phyloP scores from a whole-genome alignment of 2,113 vertebrate species.

The Brachyistius frenatus region DNA sequence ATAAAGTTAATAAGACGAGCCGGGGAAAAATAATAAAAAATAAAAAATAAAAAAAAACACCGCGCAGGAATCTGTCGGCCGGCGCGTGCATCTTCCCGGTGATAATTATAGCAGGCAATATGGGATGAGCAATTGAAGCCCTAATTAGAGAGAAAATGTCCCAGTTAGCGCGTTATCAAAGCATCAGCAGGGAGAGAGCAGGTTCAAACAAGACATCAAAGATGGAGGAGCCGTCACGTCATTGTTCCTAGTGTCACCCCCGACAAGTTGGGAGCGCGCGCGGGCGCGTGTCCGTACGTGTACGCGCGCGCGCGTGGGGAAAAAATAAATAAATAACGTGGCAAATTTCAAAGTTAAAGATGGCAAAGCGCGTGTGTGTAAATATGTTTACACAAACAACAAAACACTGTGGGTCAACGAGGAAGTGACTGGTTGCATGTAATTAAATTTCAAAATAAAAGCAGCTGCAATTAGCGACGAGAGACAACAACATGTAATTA shows the following conservation, averaged over 20 bases:
- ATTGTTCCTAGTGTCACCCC: constrained; percentile 60
- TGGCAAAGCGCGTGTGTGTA: neutral
- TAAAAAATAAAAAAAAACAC: neutral
- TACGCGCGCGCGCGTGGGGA: neutral
- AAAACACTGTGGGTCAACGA: too few relatives aligned
- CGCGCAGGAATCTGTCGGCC: neutral
- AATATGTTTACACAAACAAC: too few relatives aligned
- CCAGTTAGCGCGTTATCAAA: constrained; percentile 96
- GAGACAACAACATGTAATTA: too few relatives aligned
- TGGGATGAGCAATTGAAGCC: constrained; percentile 95
- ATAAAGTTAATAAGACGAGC: too few relatives aligned
- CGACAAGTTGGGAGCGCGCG: constrained; percentile 13
- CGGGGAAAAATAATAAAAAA: neutral
- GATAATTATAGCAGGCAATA: constrained; percentile 95
- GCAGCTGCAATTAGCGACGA: too few relatives aligned
- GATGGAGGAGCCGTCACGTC: constrained; percentile 88
- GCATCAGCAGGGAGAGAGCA: constrained; percentile 90
- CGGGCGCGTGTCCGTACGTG: neutral
- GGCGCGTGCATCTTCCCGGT: constrained; percentile 48
- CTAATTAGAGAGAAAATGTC: constrained; percentile 97
- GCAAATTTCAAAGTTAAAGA: constrained; percentile 1
- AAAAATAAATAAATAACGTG: neutral
- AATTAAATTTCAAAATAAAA: too few relatives aligned
- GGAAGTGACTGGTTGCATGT: too few relatives aligned
- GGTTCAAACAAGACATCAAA: constrained; percentile 94